A percentile compares a stretch with the other conserved stretches of the same genome.
These are phyloP conservation scores for Simalia tracyae DNA, from an alignment of 2,797 vertebrate genomes.

Conservation along the genomic window DNA sequence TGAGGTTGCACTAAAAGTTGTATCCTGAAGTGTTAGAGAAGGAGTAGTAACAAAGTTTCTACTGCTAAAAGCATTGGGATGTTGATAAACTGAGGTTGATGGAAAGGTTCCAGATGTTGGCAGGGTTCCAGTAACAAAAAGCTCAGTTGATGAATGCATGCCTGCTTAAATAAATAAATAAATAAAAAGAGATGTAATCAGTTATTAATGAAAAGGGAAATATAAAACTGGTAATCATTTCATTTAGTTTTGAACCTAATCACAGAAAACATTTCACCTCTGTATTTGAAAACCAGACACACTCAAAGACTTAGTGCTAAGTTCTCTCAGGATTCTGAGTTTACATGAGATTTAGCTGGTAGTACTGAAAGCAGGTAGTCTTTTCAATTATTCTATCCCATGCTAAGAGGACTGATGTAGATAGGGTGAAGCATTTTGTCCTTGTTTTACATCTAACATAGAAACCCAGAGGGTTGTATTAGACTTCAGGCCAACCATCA, in stretches of 20 bases:
- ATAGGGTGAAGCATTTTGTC: too few relatives aligned
- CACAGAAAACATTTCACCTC: not conserved
- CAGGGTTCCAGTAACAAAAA: constrained; percentile 93
- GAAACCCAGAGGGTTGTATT: not conserved
- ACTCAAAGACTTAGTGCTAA: not conserved
- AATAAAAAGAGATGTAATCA: constrained; percentile 34
- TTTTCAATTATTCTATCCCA: not conserved
- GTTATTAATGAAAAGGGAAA: constrained; percentile 30
- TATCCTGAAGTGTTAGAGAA: constrained; percentile 88
- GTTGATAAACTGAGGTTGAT: constrained; percentile 89
- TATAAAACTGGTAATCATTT: not conserved
- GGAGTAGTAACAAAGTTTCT: constrained; percentile 89
- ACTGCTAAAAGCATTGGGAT: constrained; percentile 87
- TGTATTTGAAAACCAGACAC: not conserved
- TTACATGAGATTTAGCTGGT: not conserved
- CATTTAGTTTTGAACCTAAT: not conserved
- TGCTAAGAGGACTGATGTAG: not conserved
- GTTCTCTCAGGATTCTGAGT: not conserved
- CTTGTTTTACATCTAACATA: not conserved
- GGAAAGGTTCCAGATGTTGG: constrained; percentile 92
- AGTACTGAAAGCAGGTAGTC: not conserved
- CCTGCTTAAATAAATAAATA: constrained; percentile 73
- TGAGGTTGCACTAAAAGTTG: constrained; percentile 87
- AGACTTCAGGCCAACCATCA: not conserved
- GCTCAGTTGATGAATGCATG: constrained; percentile 91